phyloP scores from a whole-genome alignment of 1,140 invertebrate species.

The Caerostris extrusa region DNA sequence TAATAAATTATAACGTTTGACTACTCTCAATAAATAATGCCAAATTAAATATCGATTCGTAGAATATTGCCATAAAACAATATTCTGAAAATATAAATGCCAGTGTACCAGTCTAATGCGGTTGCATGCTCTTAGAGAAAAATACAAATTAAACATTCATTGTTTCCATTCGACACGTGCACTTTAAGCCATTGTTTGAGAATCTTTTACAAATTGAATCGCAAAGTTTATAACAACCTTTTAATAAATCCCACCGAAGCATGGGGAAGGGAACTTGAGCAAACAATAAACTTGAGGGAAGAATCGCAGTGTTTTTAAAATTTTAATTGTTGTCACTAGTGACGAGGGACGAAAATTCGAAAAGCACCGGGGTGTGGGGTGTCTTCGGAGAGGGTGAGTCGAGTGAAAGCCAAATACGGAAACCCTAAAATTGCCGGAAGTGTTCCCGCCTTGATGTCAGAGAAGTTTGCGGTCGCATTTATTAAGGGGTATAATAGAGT shows the following conservation, averaged over 20 bases:
- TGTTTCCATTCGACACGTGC: no score
- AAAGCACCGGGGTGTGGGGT: neutral
- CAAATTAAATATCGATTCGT: no score
- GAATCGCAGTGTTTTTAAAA: conserved; percentile 21
- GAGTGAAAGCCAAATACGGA: neutral
- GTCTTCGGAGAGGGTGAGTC: neutral
- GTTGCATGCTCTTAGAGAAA: no score
- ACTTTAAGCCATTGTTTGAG: neutral
- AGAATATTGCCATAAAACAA: no score
- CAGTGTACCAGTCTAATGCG: no score
- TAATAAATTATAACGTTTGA: no score
- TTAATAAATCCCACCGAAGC: no score
- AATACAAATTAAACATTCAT: no score
- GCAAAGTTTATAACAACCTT: no score
- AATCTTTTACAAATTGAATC: neutral
- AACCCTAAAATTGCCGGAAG: conserved; percentile 39
- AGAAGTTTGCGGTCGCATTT: conserved; percentile 16
- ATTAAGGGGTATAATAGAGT: conserved; percentile 11
- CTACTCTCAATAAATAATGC: no score
- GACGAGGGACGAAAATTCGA: neutral
- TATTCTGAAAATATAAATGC: no score
- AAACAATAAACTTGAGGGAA: neutral
- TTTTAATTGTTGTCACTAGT: conserved; percentile 17
- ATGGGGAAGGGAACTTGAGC: neutral
- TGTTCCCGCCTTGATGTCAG: neutral